Base-by-base conservation (phyloP, 2,113 vertebrate genomes). In the Tachysurus vachellii region DNA sequence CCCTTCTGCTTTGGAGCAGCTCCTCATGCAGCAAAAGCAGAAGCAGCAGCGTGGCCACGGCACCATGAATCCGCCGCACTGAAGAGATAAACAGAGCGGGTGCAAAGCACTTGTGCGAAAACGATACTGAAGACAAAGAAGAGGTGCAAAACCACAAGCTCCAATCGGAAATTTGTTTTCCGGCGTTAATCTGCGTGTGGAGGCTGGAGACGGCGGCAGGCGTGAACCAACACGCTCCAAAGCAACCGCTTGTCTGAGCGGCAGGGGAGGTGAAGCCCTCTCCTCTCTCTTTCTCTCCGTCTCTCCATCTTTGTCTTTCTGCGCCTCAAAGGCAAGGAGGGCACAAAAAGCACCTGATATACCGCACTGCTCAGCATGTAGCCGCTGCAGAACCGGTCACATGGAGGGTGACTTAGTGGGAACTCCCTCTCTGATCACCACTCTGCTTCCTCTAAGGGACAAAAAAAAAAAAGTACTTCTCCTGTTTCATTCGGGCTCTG, bases 11-110 rank as follows among this genome's bases (percentile, higher is more conserved):
- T 95, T 99, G 96, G 98, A 99, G 96, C 98, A 99, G 96, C 97
- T 99, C 93, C 95, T 99, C 90, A 97, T 99, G 96, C 98, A 99
- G 95, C 98, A 99, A 96, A 99, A 99, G 89, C 98, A 99, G 95
- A 99, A 99, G 95, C 98, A 99, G 95, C 98, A 99, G 94, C 96
- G 97, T 3, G 97, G 97, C 90, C 98, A 98, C 94, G 96, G 97
- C 91, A 42, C 97, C 95, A 97, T 98, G 97, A 99, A 99, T 94
- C 98, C 98, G n/a, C 98, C 98, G 50, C 98, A 99, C 92, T 99
- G 98, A 99, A 92, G 84, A 89, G 19, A 93, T 14, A 6, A 91
- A 86, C 88, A 62, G 89, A 82, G 91, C 90, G 61, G 75, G 92
- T 91, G 92, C 92, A 44, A 94, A 90, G 90, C 93, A 94, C 94